Evolutionary conservation across 2,797 vertebrate genomes (phyloP).

Genomic region (Phataginus tetradactyla): DNA sequence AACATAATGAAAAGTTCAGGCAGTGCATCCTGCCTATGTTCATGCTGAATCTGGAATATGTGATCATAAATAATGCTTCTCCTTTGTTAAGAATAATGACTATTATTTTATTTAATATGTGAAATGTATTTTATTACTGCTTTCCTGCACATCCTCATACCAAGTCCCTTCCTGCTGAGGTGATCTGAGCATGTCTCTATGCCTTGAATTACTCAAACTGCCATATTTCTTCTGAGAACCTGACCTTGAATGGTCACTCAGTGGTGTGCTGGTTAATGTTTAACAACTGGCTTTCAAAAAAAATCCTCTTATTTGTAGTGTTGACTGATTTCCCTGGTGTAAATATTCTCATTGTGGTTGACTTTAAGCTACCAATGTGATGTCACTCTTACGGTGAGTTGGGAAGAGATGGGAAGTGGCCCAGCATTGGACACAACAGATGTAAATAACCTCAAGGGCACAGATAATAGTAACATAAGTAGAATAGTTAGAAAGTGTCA

Average conservation of each 20-base stretch:
- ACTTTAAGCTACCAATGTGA: neutral
- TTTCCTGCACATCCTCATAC: neutral
- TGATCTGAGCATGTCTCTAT: neutral
- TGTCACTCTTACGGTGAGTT: neutral
- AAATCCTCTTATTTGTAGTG: neutral
- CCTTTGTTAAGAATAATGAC: neutral
- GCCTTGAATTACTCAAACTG: neutral
- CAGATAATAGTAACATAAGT: neutral
- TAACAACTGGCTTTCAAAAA: neutral
- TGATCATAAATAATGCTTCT: neutral
- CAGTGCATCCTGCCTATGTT: neutral
- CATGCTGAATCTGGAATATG: neutral
- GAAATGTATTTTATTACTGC: neutral
- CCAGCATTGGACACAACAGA: fast-evolving
- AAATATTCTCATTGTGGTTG: neutral
- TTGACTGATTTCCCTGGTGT: neutral
- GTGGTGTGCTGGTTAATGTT: neutral
- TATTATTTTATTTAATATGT: neutral
- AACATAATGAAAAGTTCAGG: neutral
- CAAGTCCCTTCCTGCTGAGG: neutral
- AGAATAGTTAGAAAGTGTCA: neutral
- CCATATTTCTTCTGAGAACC: neutral
- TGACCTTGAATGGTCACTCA: neutral
- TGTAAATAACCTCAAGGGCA: fast-evolving
- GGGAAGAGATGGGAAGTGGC: neutral